Evolutionary conservation across 2,797 vertebrate species (phyloP), one percentile per base, ranked within the genome.

Genomic region (Poeciliopsis turneri): DNA sequence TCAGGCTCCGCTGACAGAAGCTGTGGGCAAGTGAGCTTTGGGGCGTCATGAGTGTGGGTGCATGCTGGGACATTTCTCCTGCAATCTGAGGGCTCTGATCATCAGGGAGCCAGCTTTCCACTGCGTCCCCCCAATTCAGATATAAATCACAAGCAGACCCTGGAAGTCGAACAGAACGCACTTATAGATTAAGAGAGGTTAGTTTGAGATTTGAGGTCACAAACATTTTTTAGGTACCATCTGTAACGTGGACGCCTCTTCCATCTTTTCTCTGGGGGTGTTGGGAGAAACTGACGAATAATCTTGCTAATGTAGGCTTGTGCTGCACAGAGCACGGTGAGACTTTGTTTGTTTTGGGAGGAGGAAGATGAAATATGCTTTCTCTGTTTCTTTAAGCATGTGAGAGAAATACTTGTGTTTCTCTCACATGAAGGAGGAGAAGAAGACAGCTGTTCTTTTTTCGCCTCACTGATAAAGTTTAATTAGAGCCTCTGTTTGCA

Each of bases 21-120:
- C 81, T 75, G 92, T 93, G 90, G 92, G 94, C 90, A 88, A 88
- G 82, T 90, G 81, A 86, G 86, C 87, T 88, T 87, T 82, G 76
- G 92, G 92, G 87, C 87, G 87, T 88, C 82, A 70, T 82, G 88
- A 90, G 90, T 92, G 95, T 94, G 91, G 94, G 92, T 88, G 93
- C 89, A 87, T 77, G 87, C 89, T 89, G 90, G 91, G 92, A 94
- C 87, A 76, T 88, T 91, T 61, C 92, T 93, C 90, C 89, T 93
- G 87, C 86, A 75, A 91, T 94, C 64, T 71, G 82, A 89, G 86
- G 87, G 78, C 87, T 89, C 84, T 90, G 86, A 85, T 88, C 84
- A 86, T 84, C 87, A 86, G 87, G 86, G 91, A 92, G 88, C 81
- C 91, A 89, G 89, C 90, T 91, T 87, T 89, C 86, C 84, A 83